phyloP scores from a whole-genome alignment of 1,140 invertebrate species.

The Scylla paramamosain region DNA sequence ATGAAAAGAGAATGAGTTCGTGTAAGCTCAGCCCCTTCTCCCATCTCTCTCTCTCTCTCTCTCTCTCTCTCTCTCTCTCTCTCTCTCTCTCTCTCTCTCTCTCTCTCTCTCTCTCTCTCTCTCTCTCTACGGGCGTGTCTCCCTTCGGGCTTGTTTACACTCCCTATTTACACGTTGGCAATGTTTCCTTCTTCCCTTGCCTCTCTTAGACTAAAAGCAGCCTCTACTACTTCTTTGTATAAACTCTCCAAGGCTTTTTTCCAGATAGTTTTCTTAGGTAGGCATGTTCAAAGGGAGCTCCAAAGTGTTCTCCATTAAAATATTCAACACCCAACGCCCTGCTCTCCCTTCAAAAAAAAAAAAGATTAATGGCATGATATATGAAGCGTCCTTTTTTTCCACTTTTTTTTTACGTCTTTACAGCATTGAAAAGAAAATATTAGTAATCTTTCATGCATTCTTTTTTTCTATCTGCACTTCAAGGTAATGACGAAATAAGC shows the following conservation, averaged over 20 bases:
- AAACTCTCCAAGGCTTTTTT: neutral
- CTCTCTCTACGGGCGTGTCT: neutral
- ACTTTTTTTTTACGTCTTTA: neutral
- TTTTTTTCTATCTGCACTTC: neutral
- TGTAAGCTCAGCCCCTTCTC: too few relatives aligned
- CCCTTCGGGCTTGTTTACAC: neutral
- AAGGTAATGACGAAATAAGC: neutral
- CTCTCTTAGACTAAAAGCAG: neutral
- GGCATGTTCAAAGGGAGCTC: neutral
- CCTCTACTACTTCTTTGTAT: neutral
- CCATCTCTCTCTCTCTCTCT: neutral
- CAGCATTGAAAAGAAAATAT: neutral
- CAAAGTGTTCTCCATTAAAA: neutral
- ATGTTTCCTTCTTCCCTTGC: neutral
- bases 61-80: neutral
- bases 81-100: neutral
- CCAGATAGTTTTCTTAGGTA: neutral
- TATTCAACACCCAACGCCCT: neutral
- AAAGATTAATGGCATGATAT: conserved; percentile 5
- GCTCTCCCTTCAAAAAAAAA: neutral
- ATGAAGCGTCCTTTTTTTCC: neutral
- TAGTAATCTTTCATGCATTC: neutral
- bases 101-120: neutral
- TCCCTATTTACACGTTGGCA: neutral
- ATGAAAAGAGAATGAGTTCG: too few relatives aligned